Evolutionary conservation across 2,888 invertebrate genomes (phyloP), one percentile per base, ranked within the genome.

Genomic region (Archips crataeganus): DNA sequence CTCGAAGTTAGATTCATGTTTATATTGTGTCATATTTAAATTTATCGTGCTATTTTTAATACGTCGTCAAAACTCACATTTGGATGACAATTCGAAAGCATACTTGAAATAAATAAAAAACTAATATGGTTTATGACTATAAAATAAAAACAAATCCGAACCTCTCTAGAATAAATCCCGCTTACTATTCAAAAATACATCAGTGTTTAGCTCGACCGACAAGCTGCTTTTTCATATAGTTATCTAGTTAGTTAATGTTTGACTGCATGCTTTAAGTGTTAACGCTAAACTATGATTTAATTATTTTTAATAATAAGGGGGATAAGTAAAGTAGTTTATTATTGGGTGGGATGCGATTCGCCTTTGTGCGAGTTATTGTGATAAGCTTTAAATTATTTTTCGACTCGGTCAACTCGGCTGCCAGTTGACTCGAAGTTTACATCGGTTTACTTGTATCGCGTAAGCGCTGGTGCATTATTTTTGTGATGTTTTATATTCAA

Each of bases 331-430:
- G 3, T 68, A 75, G 77, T 79, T 77, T 79, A 78, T 79, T 80
- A 77, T 80, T 79, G 77, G 79, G 75, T 79, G 79, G 79, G 77
- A 77, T 78, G 78, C 84, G 83, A 85, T 85, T 85, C 87, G 87
- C 86, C 87, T 72, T 77, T 80, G 85, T 85, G 89, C 88, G 86
- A 86, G 84, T 86, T 83, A 83, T 83, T 88, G 87, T 89, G 87
- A 92, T 92, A 90, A 93, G 92, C 93, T 93, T 93, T 94, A 94
- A 94, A 92, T 93, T 93, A 92, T 93, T 94, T 89, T 90, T 91
- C 82, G 83, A 88, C 81, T 87, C 79, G 82, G 82, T 82, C 84
- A 82, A 81, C 76, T 80, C 79, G 78, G 78, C 81, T 79, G 77
- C 80, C 76, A 63, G 78, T 79, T 80, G 77, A 84, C 86, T 85